phyloP scores from a whole-genome alignment of 1,140 invertebrate species.

The Aphelenchoides fujianensis region DNA sequence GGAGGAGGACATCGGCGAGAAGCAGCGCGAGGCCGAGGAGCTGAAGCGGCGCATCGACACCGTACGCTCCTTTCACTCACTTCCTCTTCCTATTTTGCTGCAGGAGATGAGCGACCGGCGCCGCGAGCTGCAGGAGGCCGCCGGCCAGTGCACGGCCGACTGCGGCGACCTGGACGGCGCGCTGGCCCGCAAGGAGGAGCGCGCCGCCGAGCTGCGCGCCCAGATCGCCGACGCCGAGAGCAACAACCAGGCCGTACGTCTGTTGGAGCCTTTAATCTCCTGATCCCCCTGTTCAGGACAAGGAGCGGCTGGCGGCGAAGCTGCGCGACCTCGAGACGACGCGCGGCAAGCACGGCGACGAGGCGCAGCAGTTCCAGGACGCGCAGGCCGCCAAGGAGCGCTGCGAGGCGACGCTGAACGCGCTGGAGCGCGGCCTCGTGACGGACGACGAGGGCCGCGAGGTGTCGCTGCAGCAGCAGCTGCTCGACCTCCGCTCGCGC shows the following conservation, averaged over 20 bases:
- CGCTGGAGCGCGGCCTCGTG: slow-evolving; percentile 42
- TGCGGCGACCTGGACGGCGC: slow-evolving; percentile 25
- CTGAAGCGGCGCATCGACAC: slow-evolving; percentile 28
- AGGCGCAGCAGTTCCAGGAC: slow-evolving; percentile 71
- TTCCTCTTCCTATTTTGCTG: not conserved
- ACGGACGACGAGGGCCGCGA: slow-evolving; percentile 49
- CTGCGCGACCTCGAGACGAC: slow-evolving; percentile 40
- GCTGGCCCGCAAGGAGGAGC: slow-evolving; percentile 3
- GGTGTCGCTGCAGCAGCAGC: slow-evolving; percentile 29
- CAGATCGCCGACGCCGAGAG: slow-evolving; percentile 15
- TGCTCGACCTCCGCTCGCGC: not conserved
- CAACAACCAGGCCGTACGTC: not conserved
- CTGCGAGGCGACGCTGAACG: slow-evolving; percentile 39
- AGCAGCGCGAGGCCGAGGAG: slow-evolving; percentile 17
- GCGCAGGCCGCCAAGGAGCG: slow-evolving; percentile 64
- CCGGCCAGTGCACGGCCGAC: slow-evolving; percentile 22
- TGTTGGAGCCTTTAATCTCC: slow-evolving; percentile 6
- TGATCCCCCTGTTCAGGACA: slow-evolving; percentile 39
- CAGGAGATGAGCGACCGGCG: not conserved
- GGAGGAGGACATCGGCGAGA: slow-evolving; percentile 21
- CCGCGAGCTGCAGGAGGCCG: not conserved
- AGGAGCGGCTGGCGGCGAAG: slow-evolving; percentile 39
- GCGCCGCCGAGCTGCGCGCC: slow-evolving; percentile 1
- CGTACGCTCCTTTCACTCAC: not conserved
- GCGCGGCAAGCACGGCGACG: slow-evolving; percentile 32